Base-by-base conservation (phyloP, 2,797 vertebrate genomes). In the Ficedula albicollis region DNA sequence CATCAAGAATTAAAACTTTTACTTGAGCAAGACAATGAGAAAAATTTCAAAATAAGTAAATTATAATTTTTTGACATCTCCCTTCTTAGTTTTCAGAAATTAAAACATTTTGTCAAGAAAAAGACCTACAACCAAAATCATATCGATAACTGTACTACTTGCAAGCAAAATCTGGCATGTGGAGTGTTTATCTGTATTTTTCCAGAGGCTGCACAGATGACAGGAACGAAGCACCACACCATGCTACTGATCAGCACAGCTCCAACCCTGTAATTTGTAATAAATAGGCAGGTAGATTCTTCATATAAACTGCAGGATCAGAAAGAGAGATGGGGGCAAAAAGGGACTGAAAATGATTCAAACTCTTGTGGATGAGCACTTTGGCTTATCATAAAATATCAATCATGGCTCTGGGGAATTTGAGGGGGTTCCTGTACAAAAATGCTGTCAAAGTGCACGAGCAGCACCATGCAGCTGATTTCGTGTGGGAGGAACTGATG, bases 191-290 rank as follows among this genome's bases (percentile, higher is more conserved):
- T 80, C 64, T 70, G 78, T 70, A 23, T 75, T 91, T 66, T 74
- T 85, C 74, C 76, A 79, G 55, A 56, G 70, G 14, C 52, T 89
- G 77, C 58, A 48, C 23, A 87, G 82, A 51, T 58, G 46, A 85
- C 54, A 74, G 87, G 43, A 78, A 66, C 0, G 13, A 91, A 89
- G 76, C 66, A 89, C 46, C 74, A 72, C 82, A 51, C 54, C 56
- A 36, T 0, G 2, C 56, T n/a, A 51, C 77, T 80, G n/a, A 95
- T 80, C 90, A 94, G 90, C 2, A 4, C 49, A 38, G 66, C 75
- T 84, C 43, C 68, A 91, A 80, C 62, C 93, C 92, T 94, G 68
- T 89, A 72, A 96, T 93, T 89, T 90, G 41, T 12, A 46, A 43
- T 46, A 38, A 67, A 64, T 63, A 32, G 32, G 32, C 84, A 85